Percentiles rank a stretch among this genome's conserved stretches.
Evolutionary conservation across 2,888 invertebrate species (phyloP).

Genomic region (Pterostichus madidus): DNA sequence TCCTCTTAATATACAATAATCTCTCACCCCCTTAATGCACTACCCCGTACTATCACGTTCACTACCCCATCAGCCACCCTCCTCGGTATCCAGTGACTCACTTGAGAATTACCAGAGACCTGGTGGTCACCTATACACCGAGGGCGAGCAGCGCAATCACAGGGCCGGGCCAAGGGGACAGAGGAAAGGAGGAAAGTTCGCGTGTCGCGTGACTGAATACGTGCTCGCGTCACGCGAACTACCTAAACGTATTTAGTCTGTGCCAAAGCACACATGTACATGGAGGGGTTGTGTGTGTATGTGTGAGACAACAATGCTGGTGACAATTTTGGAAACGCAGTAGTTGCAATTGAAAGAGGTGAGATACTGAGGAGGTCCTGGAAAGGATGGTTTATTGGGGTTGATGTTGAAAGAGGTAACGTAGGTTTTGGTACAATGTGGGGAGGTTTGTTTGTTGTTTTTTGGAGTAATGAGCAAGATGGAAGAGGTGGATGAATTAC

Average conservation of each 20-base stretch:
- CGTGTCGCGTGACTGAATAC: constrained; percentile 29
- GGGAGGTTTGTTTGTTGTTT: too few species aligned
- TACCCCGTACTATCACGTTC: constrained; percentile 27
- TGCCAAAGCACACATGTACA: constrained; percentile 65
- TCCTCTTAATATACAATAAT: not conserved
- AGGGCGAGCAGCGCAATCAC: not conserved
- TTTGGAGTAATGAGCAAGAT: too few species aligned
- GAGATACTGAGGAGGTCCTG: too few species aligned
- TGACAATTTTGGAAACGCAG: constrained; percentile 68
- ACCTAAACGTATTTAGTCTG: constrained; percentile 74
- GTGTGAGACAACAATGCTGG: constrained; percentile 68
- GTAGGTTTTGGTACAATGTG: too few species aligned
- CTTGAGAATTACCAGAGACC: constrained; percentile 31
- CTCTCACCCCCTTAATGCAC: not conserved
- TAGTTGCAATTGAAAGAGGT: too few species aligned
- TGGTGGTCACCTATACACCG: not conserved
- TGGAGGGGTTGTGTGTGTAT: not conserved
- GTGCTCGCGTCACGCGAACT: constrained; percentile 73
- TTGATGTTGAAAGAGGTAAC: too few species aligned
- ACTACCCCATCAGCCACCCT: not conserved
- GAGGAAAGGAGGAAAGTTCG: constrained; percentile 9
- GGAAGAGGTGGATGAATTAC: too few species aligned
- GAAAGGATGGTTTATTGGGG: too few species aligned
- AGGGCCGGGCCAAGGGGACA: not conserved
- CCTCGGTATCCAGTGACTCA: constrained; percentile 4